phyloP scores from a whole-genome alignment of 2,797 vertebrate genomes.

The Sebastes matsubarae region DNA sequence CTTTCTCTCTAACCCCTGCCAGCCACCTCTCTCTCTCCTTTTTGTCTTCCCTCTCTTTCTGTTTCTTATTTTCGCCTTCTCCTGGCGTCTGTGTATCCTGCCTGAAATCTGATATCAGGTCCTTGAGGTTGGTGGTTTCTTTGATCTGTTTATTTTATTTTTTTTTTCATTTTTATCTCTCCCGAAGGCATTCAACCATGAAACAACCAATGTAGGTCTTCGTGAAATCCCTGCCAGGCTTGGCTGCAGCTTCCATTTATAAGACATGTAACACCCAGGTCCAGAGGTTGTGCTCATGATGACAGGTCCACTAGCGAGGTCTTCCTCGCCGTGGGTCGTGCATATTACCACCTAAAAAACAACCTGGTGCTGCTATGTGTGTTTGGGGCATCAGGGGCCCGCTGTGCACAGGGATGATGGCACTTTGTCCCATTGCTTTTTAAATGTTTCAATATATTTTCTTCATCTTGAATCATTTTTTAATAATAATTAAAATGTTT shows the following conservation, averaged over 20 bases:
- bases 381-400: neutral
- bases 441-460: neutral
- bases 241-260: slow-evolving; percentile 18
- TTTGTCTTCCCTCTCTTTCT: neutral
- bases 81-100: neutral
- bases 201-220: slow-evolving; percentile 21
- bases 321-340: neutral
- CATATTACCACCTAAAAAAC: slow-evolving; percentile 5
- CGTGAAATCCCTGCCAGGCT: slow-evolving; percentile 21
- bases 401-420: neutral
- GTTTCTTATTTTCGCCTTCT: slow-evolving; percentile 14
- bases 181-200: slow-evolving; percentile 10
- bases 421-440: slow-evolving; percentile 4
- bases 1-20: slow-evolving; percentile 36
- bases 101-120: slow-evolving; percentile 29
- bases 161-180: slow-evolving; percentile 15
- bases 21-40: slow-evolving; percentile 3
- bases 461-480: neutral
- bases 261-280: slow-evolving; percentile 10
- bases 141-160: slow-evolving; percentile 41
- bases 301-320: slow-evolving; percentile 1
- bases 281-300: slow-evolving; percentile 35
- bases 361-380: neutral
- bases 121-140: slow-evolving; percentile 15
- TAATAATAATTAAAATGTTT: neutral